Percentiles rank a stretch among this genome's conserved stretches.
These are phyloP conservation scores for Psilopogon haemacephalus DNA, from an alignment of 2,113 vertebrate genomes.

Conservation along the genomic window DNA sequence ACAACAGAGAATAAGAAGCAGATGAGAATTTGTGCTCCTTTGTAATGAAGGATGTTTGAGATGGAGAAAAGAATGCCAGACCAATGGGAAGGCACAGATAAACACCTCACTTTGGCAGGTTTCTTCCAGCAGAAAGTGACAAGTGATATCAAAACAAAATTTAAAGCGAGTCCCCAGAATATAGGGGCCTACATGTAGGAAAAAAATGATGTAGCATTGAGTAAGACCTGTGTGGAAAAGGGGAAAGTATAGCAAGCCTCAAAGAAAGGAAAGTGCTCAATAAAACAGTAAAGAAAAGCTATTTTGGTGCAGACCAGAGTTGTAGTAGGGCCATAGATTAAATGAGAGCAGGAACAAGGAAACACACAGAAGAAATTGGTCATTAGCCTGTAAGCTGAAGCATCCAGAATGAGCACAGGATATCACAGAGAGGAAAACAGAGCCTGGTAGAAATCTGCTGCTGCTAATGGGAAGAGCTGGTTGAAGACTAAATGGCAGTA, in stretches of 20 bases:
- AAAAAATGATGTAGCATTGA: not conserved
- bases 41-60: not conserved
- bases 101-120: slow-evolving; percentile 32
- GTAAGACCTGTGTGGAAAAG: not conserved
- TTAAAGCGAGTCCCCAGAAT: slow-evolving; percentile 29
- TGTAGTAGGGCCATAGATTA: not conserved
- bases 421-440: not conserved
- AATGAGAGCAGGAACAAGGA: not conserved
- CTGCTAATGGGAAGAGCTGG: not conserved
- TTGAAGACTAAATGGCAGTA: not conserved
- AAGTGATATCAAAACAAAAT: slow-evolving; percentile 36
- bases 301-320: not conserved
- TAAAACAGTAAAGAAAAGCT: slow-evolving; percentile 9
- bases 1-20: not conserved
- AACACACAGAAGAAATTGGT: not conserved
- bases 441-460: not conserved
- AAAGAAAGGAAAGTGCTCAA: not conserved
- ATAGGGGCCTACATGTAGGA: not conserved
- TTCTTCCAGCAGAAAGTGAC: not conserved
- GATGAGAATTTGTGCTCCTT: not conserved
- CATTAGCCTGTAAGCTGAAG: not conserved
- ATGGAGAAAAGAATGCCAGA: slow-evolving; percentile 30
- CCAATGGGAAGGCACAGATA: not conserved
- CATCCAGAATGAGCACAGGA: not conserved
- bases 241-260: not conserved